Base-by-base conservation (phyloP, 2,113 vertebrate species). In the Labeo catla region DNA sequence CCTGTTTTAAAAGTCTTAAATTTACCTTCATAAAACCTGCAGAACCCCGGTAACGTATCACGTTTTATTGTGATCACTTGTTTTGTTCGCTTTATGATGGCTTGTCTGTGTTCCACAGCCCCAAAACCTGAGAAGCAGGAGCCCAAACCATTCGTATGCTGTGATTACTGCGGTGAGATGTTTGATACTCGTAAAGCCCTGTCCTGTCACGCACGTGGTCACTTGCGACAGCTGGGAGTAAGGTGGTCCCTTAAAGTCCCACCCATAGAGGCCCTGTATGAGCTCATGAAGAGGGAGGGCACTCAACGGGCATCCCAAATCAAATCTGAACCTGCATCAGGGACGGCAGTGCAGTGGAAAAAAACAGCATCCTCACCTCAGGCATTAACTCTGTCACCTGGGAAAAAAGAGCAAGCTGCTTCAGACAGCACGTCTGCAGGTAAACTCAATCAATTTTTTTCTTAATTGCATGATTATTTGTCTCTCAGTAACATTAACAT, bases 131-230 rank as follows among this genome's bases (percentile, higher is more conserved):
- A 95, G 66, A 76, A 50, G 9, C 81, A 91, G 16, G 95, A 95
- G 16, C 93, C 95, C 4, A 91, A 93, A 0, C 94, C 96, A 1
- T 95, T 96, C 11, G 96, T 97, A 89, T 95, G 95, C 28, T 99
- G 98, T 1, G 96, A 97, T 63, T 98, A 95, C 93, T 98, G 97
- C 1, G 95, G 96, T 0, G 97, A 98, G 89, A 95, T 96, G 90
- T 98, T 99, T 8, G 97, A 98, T 15, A 98, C 97, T 70, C 96
- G 97, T 19, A 98, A 98, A 91, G 97, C 97, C 0, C 94, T 98
- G 2, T 98, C 98, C 0, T 98, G 98, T 91, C 98, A 99, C 2
- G 97, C 95, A 0, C 96, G 97, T 2, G 96, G 96, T 8, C 97
- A 99, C 88, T 93, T 98, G 57, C 94, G 97, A 0, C 97, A 98